Evolutionary conservation across 1,140 invertebrate genomes (phyloP).

Genomic region (Atta colombica): DNA sequence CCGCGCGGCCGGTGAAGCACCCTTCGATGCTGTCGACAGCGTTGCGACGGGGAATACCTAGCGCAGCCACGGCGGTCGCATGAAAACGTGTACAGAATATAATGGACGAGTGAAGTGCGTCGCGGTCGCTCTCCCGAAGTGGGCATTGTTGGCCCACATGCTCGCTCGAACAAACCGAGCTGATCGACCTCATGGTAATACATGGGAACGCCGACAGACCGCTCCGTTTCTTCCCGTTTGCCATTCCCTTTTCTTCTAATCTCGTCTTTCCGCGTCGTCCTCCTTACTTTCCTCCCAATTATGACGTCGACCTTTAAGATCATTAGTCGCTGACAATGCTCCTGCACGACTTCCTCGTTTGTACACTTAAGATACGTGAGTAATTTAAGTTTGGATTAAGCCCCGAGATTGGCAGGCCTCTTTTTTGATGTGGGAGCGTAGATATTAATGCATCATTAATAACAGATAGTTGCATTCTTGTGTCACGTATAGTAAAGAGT

Average conservation of each 20-base stretch:
- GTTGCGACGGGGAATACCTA: constrained; percentile 68
- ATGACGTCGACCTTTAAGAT: constrained; percentile 28
- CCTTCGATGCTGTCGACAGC: constrained; percentile 74
- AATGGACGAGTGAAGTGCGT: constrained; percentile 83
- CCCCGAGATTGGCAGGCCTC: not conserved
- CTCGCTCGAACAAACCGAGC: constrained; percentile 80
- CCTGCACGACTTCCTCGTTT: constrained; percentile 30
- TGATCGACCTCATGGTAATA: constrained; percentile 82
- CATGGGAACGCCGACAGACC: constrained; percentile 76
- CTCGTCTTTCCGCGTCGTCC: constrained; percentile 42
- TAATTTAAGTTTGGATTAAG: constrained; percentile 32
- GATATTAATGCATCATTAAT: not conserved
- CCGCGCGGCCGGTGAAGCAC: constrained; percentile 77
- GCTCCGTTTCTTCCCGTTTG: constrained; percentile 54
- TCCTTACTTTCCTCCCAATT: constrained; percentile 27
- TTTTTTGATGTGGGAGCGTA: not conserved
- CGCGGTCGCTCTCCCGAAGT: constrained; percentile 80
- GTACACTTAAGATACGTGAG: constrained; percentile 14
- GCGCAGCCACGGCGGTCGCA: constrained; percentile 69
- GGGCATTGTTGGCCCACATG: constrained; percentile 86
- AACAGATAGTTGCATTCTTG: not conserved
- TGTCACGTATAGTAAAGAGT: not conserved
- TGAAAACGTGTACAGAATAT: constrained; percentile 80
- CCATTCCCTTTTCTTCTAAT: constrained; percentile 68
- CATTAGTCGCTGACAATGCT: constrained; percentile 46